Percentiles rank a stretch among this genome's conserved stretches.
phyloP scores from a whole-genome alignment of 2,797 vertebrate genomes.

The Gobionotothen gibberifrons region DNA sequence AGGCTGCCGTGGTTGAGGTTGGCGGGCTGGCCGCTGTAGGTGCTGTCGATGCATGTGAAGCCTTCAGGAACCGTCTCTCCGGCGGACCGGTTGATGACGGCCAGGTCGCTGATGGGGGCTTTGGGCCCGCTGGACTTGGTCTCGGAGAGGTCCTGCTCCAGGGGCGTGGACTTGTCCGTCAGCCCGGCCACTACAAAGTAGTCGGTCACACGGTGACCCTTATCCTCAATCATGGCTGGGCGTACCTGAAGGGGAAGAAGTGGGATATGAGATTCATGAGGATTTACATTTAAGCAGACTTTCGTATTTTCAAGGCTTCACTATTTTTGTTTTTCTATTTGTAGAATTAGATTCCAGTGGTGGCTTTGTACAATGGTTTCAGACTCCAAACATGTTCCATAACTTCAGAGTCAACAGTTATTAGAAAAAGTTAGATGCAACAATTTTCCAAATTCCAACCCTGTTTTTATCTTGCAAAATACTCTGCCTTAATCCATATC shows the following conservation, averaged over 20 bases:
- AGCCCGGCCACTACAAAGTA: slow-evolving; percentile 99
- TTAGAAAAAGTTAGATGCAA: too few species aligned
- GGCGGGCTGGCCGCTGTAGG: slow-evolving; percentile 92
- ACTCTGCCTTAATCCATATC: too few species aligned
- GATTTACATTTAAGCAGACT: neutral
- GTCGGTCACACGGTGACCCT: slow-evolving; percentile 96
- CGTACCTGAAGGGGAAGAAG: slow-evolving; percentile 61
- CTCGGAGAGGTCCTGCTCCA: slow-evolving; percentile 95
- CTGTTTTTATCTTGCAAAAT: too few species aligned
- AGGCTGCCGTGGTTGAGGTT: slow-evolving; percentile 98
- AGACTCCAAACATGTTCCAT: too few species aligned
- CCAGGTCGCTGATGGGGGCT: slow-evolving; percentile 95
- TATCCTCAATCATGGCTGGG: slow-evolving; percentile 95
- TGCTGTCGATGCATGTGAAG: slow-evolving; percentile 95
- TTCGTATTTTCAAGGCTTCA: neutral
- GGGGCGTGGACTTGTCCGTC: slow-evolving; percentile 91
- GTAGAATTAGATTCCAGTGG: too few species aligned
- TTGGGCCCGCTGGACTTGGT: slow-evolving; percentile 92
- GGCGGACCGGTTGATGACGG: slow-evolving; percentile 93
- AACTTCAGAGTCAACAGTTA: too few species aligned
- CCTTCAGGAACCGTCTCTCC: slow-evolving; percentile 96
- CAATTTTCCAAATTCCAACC: too few species aligned
- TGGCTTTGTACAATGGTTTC: too few species aligned
- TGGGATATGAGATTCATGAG: neutral
- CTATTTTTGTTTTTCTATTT: too few species aligned